Conservation (phyloP, 2,797 vertebrate species). For the Dendrocincla fuliginosa region DNA sequence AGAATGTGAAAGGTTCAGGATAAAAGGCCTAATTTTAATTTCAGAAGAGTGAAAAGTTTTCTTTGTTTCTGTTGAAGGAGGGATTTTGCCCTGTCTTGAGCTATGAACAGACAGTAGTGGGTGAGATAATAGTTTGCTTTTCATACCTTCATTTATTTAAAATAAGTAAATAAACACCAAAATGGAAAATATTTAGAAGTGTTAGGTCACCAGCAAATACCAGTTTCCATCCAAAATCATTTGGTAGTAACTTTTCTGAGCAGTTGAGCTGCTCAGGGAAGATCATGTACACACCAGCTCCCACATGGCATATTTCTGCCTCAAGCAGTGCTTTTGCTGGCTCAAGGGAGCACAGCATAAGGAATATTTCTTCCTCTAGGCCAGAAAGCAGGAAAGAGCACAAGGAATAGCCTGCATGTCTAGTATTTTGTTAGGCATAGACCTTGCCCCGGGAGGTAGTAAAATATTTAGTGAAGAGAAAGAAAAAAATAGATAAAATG, state of each 20-base stretch:
- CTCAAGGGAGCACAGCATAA: not conserved
- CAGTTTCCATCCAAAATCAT: not conserved
- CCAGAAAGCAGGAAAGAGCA: not conserved
- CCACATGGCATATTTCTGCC: not conserved
- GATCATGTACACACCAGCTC: not conserved
- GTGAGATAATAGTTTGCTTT: not conserved
- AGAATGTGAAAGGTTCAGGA: not conserved
- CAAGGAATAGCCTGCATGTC: not conserved
- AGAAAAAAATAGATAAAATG: not conserved
- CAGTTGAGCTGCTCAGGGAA: not conserved
- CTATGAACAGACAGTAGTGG: not conserved
- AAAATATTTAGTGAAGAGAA: not conserved
- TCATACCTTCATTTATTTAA: not conserved
- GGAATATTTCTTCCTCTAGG: not conserved
- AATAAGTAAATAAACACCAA: not conserved
- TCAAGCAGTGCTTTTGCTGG: not conserved
- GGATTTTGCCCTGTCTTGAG: not conserved
- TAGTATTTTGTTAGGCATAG: not conserved
- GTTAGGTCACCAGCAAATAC: not conserved
- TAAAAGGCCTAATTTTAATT: not conserved
- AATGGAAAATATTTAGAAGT: not conserved
- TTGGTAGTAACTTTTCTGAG: not conserved
- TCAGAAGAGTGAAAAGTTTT: not conserved
- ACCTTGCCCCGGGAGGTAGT: not conserved
- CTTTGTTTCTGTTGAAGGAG: not conserved